phyloP scores from a whole-genome alignment of 2,888 invertebrate genomes.

The Oscheius sp. region DNA sequence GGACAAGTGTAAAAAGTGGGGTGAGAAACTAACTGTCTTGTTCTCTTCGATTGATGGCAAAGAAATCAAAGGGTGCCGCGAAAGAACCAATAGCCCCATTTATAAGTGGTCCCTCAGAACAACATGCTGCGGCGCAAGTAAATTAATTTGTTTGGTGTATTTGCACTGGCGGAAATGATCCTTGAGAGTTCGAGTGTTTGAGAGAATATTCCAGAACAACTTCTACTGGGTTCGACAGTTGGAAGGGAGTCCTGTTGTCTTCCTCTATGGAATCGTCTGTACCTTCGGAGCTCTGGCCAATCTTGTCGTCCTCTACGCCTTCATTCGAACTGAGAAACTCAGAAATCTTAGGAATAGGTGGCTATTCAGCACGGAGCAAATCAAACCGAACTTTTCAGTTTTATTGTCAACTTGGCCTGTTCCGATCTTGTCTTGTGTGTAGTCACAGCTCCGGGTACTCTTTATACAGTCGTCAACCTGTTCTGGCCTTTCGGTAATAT shows the following conservation, averaged over 20 bases:
- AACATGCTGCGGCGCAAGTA: too few species aligned
- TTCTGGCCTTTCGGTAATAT: slow-evolving; percentile 72
- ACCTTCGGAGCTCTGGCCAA: slow-evolving; percentile 70
- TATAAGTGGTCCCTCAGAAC: too few species aligned
- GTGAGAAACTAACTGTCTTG: too few species aligned
- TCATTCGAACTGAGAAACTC: slow-evolving; percentile 63
- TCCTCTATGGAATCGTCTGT: slow-evolving; percentile 67
- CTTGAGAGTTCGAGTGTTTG: too few species aligned
- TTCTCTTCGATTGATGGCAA: too few species aligned
- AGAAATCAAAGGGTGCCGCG: too few species aligned
- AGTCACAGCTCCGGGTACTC: slow-evolving; percentile 70
- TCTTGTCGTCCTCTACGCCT: slow-evolving; percentile 65
- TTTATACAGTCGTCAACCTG: slow-evolving; percentile 68
- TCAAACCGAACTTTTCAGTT: slow-evolving; percentile 49
- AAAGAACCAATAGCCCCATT: too few species aligned
- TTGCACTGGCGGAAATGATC: too few species aligned
- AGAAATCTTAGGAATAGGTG: slow-evolving; percentile 70
- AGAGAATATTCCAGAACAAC: slow-evolving; percentile 61
- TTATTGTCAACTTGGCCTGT: slow-evolving; percentile 71
- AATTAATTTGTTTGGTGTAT: too few species aligned
- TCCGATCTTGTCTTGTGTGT: slow-evolving; percentile 70
- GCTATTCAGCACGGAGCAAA: neutral
- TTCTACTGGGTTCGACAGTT: slow-evolving; percentile 65
- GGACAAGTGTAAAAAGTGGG: too few species aligned
- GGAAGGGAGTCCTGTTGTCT: slow-evolving; percentile 61